phyloP scores from a whole-genome alignment of 1,140 invertebrate genomes.

The Sarcophaga bullata region DNA sequence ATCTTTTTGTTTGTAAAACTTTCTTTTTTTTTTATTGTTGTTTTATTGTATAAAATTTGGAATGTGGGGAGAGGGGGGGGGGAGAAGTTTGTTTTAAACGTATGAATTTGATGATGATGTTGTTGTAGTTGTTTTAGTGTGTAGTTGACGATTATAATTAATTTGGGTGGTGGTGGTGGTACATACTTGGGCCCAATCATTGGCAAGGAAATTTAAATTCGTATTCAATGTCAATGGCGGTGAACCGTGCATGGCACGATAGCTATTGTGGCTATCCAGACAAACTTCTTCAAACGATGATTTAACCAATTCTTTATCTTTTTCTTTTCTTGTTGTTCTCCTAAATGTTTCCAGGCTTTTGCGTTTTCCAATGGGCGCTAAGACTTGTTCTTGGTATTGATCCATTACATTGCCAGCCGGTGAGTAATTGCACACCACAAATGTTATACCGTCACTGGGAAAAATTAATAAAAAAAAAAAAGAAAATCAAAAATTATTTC shows the following conservation, averaged over 20 bases:
- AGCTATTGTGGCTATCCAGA: constrained; percentile 34
- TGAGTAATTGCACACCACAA: constrained; percentile 77
- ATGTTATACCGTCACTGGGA: constrained; percentile 35
- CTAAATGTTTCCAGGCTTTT: not conserved
- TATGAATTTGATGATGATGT: too few species aligned
- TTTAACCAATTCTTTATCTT: not conserved
- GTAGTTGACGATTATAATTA: not conserved
- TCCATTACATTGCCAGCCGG: constrained; percentile 80
- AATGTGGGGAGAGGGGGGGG: too few species aligned
- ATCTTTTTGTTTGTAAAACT: not conserved
- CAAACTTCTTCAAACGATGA: constrained; percentile 19
- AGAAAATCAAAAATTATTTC: not conserved
- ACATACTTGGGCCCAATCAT: constrained; percentile 33
- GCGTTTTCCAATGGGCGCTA: constrained; percentile 46
- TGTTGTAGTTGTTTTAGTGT: not conserved
- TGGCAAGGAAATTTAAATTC: not conserved
- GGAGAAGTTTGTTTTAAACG: too few species aligned
- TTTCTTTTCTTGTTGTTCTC: too few species aligned
- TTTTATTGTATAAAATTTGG: not conserved
- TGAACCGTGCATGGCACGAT: constrained; percentile 32
- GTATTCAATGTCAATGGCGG: constrained; percentile 24
- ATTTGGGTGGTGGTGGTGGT: not conserved
- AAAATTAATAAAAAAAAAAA: not conserved
- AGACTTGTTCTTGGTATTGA: constrained; percentile 75
- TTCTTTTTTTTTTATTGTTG: not conserved